Evolutionary conservation across 1,140 invertebrate species (phyloP), one percentile per base, ranked within the genome.

Genomic region (Lucilia cuprina): DNA sequence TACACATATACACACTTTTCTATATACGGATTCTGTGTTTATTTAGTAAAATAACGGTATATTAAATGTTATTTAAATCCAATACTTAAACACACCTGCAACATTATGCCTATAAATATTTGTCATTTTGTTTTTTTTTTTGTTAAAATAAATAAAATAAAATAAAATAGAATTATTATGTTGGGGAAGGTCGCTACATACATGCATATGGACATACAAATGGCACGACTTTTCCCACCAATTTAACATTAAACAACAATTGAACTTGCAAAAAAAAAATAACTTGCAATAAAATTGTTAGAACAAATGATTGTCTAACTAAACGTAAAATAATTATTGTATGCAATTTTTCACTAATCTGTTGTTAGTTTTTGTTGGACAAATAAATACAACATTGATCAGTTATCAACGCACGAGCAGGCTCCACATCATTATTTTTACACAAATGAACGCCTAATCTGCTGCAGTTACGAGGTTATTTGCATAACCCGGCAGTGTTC

Each of bases 301-400:
- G 4, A 55, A 55, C 50, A 55, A 55, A 55, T 55, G 50, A 55
- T 1, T 55, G 17, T 12, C 12, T 13, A 55, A 55, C 50, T 55
- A 55, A 55, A 55, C 50, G 41, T 55, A 55, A 55, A 55, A 55
- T 55, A 14, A n/a, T 41, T 34, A 77, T 35, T 77, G 74, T 77
- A 41, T 35, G 74, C 74, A 77, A 77, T 77, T 77, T 41, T 77
- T 77, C 34, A 35, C 21, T 75, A 30, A 75, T 75, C 35, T 75
- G 74, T 75, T 75, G 74, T 75, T 75, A 75, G 2, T n/a, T n/a
- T n/a, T 41, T 41, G 74, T 35, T 35, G 74, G 2, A 41, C 41
- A 41, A 41, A 41, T 41, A 41, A 41, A 7, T 41, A 77, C 74
- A 77, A 55, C 25, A 55, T 55, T 55, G 50, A 55, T 55, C 50